Evolutionary conservation across 1,140 invertebrate genomes (phyloP).

Genomic region (Lepidurus couesii): DNA sequence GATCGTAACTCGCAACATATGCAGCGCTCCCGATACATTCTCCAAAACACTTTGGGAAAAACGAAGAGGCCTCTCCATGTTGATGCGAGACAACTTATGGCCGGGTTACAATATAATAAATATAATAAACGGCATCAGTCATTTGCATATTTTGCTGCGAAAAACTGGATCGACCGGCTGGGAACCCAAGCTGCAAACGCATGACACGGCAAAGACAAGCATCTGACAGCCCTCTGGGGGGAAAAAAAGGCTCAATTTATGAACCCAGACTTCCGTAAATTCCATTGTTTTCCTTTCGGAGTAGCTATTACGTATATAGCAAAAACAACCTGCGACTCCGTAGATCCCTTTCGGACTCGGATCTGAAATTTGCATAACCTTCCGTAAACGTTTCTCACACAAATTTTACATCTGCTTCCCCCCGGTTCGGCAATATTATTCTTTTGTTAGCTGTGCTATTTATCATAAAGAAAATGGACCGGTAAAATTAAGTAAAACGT

Average conservation of each 20-base stretch:
- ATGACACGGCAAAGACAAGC: not conserved
- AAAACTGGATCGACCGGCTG: not conserved
- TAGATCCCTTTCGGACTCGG: too few relatives aligned
- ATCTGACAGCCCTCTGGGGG: not conserved
- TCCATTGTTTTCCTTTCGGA: not conserved
- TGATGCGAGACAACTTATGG: too few relatives aligned
- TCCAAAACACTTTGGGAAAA: too few relatives aligned
- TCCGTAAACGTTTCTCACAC: not conserved
- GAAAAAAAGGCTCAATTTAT: not conserved
- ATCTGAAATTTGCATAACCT: not conserved
- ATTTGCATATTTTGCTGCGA: too few relatives aligned
- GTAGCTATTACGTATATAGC: not conserved
- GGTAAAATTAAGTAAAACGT: not conserved
- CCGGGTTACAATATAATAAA: too few relatives aligned
- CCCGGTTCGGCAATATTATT: not conserved
- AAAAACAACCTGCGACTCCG: not conserved
- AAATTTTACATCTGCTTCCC: not conserved
- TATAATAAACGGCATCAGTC: too few relatives aligned
- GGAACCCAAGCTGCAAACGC: not conserved
- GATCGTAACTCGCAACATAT: not conserved
- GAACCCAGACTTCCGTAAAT: slow-evolving; percentile 5
- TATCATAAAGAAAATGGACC: not conserved
- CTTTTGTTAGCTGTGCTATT: not conserved
- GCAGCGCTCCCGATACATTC: too few relatives aligned
- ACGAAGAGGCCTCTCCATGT: too few relatives aligned